Evolutionary conservation across 2,888 invertebrate genomes (phyloP), one percentile per base, ranked within the genome.

Genomic region (Drosophila percnosoma): DNA sequence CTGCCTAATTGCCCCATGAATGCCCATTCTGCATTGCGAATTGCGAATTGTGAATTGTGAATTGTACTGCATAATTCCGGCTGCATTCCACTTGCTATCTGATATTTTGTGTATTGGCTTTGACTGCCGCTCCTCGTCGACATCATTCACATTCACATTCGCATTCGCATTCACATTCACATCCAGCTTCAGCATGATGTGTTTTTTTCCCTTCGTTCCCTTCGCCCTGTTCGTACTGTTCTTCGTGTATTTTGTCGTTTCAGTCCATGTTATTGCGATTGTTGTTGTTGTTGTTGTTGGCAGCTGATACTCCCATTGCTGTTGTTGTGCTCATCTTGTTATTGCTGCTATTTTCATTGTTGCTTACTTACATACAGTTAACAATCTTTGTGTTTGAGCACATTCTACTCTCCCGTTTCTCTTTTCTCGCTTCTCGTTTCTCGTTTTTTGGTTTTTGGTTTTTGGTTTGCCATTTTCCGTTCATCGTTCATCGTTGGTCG

Each of bases 71-170:
- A 53, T 73, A 66, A 66, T 64, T 52, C 42, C 68, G 61, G 59
- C 57, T 80, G 80, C 73, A 73, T 64, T 66, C 42, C 38, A 68
- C 65, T 77, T 78, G 67, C 68, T 45, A 10, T 24, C 45, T 74
- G 67, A 75, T 83, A 73, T 83, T 79, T 78, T 80, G 80, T 78
- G 78, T 69, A 84, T 82, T 84, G 82, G 78, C 84, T 84, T 80
- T 82, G 55, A 38, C 73, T 78, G 75, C 73, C 69, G 53, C 67
- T 73, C 42, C 67, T 62, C 64, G 27, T 70, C 67, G 67, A 57
- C 73, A 61, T 69, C 78, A 58, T 48, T 42, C 38, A 29, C 62
- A 69, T 52, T 8, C 73, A 21, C 64, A 64, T 11, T 4, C 49
- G 18, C 36, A 21, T 21, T 4, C 36, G 11, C 31, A 49, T 36